These are phyloP conservation scores for Himalopsyche kuldschensis DNA, from an alignment of 2,888 invertebrate species.

Conservation along the genomic window DNA sequence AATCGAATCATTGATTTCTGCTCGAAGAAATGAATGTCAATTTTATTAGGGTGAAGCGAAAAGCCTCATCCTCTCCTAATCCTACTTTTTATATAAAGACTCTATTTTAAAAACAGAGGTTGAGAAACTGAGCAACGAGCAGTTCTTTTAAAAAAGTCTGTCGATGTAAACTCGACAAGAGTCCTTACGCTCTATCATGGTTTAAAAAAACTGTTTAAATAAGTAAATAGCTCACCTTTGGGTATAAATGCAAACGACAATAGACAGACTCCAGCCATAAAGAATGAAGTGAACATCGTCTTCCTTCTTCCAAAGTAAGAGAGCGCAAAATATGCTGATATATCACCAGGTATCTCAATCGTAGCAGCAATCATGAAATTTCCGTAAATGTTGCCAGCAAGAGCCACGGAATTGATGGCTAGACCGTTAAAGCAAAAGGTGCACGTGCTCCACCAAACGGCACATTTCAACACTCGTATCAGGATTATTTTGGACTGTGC, in stretches of 20 bases:
- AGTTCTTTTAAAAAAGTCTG: too few species aligned
- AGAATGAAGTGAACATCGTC: constrained; percentile 64
- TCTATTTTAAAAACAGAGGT: too few species aligned
- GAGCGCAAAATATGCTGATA: constrained; percentile 64
- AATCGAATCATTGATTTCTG: too few species aligned
- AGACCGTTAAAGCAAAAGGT: constrained; percentile 81
- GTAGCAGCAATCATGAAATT: constrained; percentile 70
- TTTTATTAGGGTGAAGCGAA: too few species aligned
- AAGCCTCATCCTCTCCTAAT: too few species aligned
- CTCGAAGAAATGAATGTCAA: too few species aligned
- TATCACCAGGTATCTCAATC: constrained; percentile 75
- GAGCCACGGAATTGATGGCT: constrained; percentile 73
- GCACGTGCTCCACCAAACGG: constrained; percentile 78
- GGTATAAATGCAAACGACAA: constrained; percentile 64
- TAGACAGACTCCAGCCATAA: constrained; percentile 66
- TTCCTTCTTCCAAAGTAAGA: constrained; percentile 67
- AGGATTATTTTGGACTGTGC: constrained; percentile 60
- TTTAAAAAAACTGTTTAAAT: too few species aligned
- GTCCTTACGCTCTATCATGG: too few species aligned
- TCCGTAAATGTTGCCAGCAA: constrained; percentile 74
- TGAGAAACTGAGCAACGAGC: too few species aligned
- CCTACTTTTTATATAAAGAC: too few species aligned
- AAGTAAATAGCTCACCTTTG: constrained; percentile 51
- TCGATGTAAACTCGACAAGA: too few species aligned
- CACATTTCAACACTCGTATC: constrained; percentile 64